Evolutionary conservation across 1,140 invertebrate genomes (phyloP).

Genomic region (Bombus affinis): DNA sequence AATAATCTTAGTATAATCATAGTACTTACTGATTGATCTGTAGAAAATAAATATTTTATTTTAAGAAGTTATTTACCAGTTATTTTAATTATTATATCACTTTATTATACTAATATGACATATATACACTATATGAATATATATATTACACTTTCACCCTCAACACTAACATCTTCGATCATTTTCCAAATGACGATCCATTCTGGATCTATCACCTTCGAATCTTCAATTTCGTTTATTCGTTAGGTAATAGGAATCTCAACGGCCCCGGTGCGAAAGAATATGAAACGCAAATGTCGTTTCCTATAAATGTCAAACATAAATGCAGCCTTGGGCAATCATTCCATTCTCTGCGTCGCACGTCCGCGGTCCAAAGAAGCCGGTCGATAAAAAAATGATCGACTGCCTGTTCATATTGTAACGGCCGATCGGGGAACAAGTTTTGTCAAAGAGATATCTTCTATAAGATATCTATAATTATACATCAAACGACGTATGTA

Average conservation of each 20-base stretch:
- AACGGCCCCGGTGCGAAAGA: conserved; percentile 47
- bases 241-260: conserved; percentile 46
- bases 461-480: conserved; percentile 8
- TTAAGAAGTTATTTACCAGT: not conserved
- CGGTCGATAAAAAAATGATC: not conserved
- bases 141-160: conserved; percentile 14
- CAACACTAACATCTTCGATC: conserved; percentile 4
- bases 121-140: not conserved
- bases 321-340: conserved; percentile 60
- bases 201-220: conserved; percentile 20
- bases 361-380: conserved; percentile 3
- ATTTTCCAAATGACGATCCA: conserved; percentile 36
- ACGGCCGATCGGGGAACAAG: not conserved
- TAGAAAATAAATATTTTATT: not conserved
- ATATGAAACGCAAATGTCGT: conserved; percentile 65
- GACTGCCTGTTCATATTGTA: not conserved
- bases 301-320: conserved; percentile 66
- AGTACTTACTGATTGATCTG: not conserved
- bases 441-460: conserved; percentile 29
- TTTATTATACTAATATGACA: not conserved
- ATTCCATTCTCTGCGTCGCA: conserved; percentile 37
- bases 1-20: not conserved
- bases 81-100: not conserved
- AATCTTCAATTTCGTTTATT: conserved; percentile 55
- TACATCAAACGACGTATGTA: not conserved